Evolutionary conservation across 2,797 vertebrate genomes (phyloP).

Genomic region (Pangasius macronema): DNA sequence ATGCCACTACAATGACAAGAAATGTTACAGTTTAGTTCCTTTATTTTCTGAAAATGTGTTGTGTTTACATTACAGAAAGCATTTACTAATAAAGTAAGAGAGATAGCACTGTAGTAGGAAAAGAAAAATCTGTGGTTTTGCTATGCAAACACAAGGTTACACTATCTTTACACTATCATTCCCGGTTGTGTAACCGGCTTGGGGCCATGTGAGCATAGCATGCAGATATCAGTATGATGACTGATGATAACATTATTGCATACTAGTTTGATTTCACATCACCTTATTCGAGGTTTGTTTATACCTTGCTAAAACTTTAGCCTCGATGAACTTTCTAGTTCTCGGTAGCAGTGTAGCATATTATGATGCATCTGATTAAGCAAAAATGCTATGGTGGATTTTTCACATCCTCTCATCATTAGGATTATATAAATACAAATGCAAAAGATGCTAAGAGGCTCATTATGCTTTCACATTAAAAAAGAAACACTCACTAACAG

Average conservation of each 20-base stretch:
- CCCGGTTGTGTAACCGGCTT: not conserved
- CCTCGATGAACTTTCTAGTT: not conserved
- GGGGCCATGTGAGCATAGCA: not conserved
- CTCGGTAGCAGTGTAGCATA: not conserved
- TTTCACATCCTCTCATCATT: slow-evolving; percentile 8
- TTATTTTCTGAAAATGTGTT: not conserved
- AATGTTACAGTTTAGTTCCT: not conserved
- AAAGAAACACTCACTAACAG: not conserved
- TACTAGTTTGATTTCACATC: slow-evolving; percentile 19
- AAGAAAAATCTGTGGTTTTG: not conserved
- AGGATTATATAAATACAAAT: slow-evolving; percentile 3
- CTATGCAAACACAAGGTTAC: not conserved
- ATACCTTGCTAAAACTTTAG: not conserved
- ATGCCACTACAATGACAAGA: not conserved
- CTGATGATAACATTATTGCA: slow-evolving; percentile 23
- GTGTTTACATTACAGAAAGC: not conserved
- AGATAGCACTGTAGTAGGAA: not conserved
- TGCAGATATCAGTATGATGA: not conserved
- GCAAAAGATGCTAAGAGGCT: not conserved
- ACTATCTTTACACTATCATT: not conserved
- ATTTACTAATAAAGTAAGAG: not conserved
- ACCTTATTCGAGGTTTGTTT: not conserved
- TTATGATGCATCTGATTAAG: not conserved
- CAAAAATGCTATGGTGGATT: not conserved
- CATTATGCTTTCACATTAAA: not conserved